These are phyloP conservation scores for Dryocosmus kuriphilus DNA, from an alignment of 2,888 invertebrate genomes.

Conservation along the genomic window DNA sequence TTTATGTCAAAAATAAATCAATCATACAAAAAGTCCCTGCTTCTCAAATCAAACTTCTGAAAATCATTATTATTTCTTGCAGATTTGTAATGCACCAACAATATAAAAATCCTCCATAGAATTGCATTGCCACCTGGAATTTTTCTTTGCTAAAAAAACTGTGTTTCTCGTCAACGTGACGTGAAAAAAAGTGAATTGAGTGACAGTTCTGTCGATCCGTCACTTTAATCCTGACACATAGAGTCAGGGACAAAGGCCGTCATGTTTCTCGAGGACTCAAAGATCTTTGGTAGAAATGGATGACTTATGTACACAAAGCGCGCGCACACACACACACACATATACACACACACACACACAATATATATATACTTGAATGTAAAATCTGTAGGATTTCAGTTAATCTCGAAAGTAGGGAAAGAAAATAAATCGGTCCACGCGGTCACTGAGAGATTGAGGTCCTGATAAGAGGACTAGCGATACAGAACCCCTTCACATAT, in stretches of 20 bases:
- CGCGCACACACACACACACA: background rate
- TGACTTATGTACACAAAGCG: background rate
- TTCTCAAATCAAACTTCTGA: background rate
- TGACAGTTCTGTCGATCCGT: constrained; percentile 30
- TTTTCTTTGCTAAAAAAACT: constrained; percentile 5
- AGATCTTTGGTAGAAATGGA: background rate
- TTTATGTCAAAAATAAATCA: background rate
- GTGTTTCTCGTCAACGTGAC: background rate
- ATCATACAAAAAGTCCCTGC: background rate
- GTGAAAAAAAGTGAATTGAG: constrained; percentile 4
- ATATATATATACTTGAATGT: background rate
- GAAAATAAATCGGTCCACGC: background rate
- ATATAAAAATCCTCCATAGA: background rate
- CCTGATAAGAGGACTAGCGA: background rate
- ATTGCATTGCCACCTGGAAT: constrained; percentile 3
- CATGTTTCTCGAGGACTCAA: constrained; percentile 11
- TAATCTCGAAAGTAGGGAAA: background rate
- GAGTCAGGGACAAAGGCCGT: constrained; percentile 11
- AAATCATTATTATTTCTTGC: background rate
- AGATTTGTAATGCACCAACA: background rate
- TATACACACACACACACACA: background rate
- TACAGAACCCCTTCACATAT: constrained; percentile 9
- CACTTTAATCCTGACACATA: constrained; percentile 10
- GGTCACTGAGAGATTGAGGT: constrained; percentile 4
- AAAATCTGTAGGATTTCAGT: background rate